A percentile compares a stretch with the other conserved stretches of the same genome.
phyloP scores from a whole-genome alignment of 2,888 invertebrate genomes.

The Scaptomyza reducta region DNA sequence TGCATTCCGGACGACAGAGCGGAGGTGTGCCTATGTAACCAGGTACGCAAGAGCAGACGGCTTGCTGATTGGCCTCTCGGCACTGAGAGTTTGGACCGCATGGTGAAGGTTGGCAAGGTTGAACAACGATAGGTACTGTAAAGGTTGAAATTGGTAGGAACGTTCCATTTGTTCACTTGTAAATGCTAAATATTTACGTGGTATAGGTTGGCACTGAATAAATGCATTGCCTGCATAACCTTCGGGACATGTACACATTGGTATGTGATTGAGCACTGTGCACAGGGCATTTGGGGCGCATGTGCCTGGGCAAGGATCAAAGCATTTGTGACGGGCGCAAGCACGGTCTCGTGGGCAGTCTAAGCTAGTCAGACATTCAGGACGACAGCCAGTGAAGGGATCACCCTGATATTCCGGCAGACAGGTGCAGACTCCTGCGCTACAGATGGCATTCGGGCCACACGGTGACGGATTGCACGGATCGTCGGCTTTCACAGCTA shows the following conservation, averaged over 20 bases:
- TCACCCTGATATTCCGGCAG: conserved; percentile 89
- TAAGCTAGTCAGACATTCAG: conserved; percentile 91
- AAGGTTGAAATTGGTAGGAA: conserved; percentile 13
- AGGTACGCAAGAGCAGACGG: conserved; percentile 88
- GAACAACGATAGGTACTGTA: conserved; percentile 82
- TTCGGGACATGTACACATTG: conserved; percentile 89
- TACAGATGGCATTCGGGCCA: conserved; percentile 89
- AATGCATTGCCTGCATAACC: conserved; percentile 91
- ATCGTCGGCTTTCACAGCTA: conserved; percentile 84
- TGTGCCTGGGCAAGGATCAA: conserved; percentile 91
- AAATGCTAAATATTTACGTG: conserved; percentile 78
- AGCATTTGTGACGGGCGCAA: conserved; percentile 90
- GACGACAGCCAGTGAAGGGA: conserved; percentile 91
- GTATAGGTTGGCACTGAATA: conserved; percentile 84
- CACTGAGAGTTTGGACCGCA: conserved; percentile 92
- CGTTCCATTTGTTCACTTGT: neutral
- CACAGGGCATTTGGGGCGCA: conserved; percentile 91
- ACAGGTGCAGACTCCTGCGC: conserved; percentile 75
- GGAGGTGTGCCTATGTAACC: conserved; percentile 89
- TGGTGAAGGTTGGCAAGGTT: conserved; percentile 87
- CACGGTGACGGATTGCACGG: conserved; percentile 92
- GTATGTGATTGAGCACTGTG: conserved; percentile 90
- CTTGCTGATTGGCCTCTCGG: conserved; percentile 88
- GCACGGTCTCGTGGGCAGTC: conserved; percentile 90
- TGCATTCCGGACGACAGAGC: conserved; percentile 90